Base-by-base conservation (phyloP, 1,140 invertebrate species). In the Coptotermes formosanus region DNA sequence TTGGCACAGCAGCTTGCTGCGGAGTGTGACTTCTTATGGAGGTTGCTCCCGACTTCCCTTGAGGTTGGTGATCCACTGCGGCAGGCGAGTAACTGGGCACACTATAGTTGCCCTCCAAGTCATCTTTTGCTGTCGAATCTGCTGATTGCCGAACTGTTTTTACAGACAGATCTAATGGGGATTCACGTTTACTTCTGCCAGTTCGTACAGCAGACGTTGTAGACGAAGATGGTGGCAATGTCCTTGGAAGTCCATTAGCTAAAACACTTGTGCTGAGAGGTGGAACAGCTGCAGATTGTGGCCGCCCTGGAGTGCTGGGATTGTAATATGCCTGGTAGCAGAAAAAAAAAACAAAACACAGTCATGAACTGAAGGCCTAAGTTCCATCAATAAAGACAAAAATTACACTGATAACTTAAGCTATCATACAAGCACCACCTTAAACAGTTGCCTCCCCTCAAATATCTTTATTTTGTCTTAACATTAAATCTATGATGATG, bases 121-220 rank as follows among this genome's bases (percentile, higher is more conserved):
- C 95, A 88, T 96, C 95, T 88, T 95, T 93, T 1, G 95, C 94
- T 2, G 96, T 97, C 1, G 96, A 97, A 90, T 97, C 96, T 0
- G 96, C 96, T 2, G 96, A 95, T 64, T 96, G 96, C 88, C 96
- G 94, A 0, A 97, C 94, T 0, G 96, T 97, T 89, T 97, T 97
- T 59, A 97, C 96, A 0, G 96, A 97, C 23, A 97, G 91, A 90
- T 97, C 96, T 82, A 97, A 89, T 0, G 96, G 96, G 1, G 95
- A 96, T 89, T 96, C 95, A 59, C 94, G 92, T 90, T 94, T 95
- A 84, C 90, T 90, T 87, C 88, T 90, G 30, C 87, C 85, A 2
- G 52, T 69, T 23, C 64, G 43, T 25, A n/a, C 8, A 12, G 44
- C 21, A 82, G 81, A 75, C 23, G 55, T 16, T n/a, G n/a, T n/a